Evolutionary conservation across 2,797 vertebrate species (phyloP).

Genomic region (Monodelphis domestica): DNA sequence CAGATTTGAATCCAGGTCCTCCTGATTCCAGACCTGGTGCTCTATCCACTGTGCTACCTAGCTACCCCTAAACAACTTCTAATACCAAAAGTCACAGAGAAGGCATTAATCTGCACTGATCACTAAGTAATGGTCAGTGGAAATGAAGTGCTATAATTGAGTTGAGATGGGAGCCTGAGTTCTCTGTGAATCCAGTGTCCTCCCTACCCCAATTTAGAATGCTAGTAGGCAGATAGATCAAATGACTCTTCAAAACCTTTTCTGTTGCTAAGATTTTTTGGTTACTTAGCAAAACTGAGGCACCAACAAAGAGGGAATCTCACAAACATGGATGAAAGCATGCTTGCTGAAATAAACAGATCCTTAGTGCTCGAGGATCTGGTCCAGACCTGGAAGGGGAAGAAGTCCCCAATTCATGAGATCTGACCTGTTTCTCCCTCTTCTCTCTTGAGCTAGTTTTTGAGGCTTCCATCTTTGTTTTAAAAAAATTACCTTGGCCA

Average conservation of each 20-base stretch:
- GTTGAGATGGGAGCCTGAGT: not conserved
- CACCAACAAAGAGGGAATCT: not conserved
- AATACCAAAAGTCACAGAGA: not conserved
- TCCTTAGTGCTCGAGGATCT: not conserved
- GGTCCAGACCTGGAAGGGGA: not conserved
- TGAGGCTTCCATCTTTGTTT: not conserved
- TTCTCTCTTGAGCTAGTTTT: not conserved
- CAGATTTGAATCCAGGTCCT: no score
- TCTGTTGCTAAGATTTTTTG: not conserved
- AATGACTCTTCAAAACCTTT: not conserved
- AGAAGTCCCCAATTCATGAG: not conserved
- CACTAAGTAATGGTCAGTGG: not conserved
- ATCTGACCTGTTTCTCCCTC: not conserved
- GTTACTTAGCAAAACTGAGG: not conserved
- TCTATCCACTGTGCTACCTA: no score
- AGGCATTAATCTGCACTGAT: not conserved
- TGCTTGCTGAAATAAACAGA: not conserved
- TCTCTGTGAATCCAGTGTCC: not conserved
- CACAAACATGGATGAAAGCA: not conserved
- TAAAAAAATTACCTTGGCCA: not conserved
- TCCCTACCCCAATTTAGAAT: not conserved
- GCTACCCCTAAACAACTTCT: no score
- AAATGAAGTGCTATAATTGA: not conserved
- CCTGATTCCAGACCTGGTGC: no score
- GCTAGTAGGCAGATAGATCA: not conserved